Conservation (phyloP, 2,888 invertebrate genomes). For the Oxystoma pomonae region DNA sequence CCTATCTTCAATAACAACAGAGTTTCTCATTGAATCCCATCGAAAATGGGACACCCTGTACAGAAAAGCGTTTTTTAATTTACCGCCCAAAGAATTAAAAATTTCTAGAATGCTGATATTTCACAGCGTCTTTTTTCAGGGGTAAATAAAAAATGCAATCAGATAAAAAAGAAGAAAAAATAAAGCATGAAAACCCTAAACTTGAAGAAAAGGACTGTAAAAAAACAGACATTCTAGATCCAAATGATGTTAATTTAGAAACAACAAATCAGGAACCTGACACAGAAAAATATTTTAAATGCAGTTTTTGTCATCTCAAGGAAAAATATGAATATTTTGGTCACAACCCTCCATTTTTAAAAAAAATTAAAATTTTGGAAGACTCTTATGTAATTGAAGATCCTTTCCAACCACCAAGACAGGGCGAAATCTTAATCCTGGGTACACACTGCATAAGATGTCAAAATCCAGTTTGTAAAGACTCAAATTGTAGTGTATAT, state of each 20-base stretch:
- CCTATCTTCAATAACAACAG: no score
- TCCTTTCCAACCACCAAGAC: slow-evolving; percentile 73
- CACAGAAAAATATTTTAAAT: slow-evolving; percentile 53
- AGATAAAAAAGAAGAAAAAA: background rate
- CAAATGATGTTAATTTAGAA: slow-evolving; percentile 13
- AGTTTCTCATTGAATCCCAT: no score
- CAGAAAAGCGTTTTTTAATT: no score
- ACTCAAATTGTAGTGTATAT: slow-evolving; percentile 73
- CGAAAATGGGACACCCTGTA: no score
- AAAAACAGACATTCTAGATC: background rate
- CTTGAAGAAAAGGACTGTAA: slow-evolving; percentile 10
- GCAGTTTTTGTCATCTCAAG: slow-evolving; percentile 59
- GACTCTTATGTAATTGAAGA: slow-evolving; percentile 79
- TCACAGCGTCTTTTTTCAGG: no score
- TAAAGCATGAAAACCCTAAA: slow-evolving; percentile 6
- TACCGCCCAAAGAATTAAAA: no score
- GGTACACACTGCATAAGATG: slow-evolving; percentile 75
- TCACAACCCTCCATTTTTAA: slow-evolving; percentile 66
- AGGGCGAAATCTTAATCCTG: slow-evolving; percentile 70
- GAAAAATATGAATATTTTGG: slow-evolving; percentile 78
- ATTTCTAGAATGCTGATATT: no score
- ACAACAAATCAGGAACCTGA: slow-evolving; percentile 37
- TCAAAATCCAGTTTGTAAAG: slow-evolving; percentile 65
- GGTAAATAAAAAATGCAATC: no score
- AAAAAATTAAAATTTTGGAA: slow-evolving; percentile 63